Conservation (phyloP, 2,888 invertebrate genomes). For the Sinohyriopsis cumingii region DNA sequence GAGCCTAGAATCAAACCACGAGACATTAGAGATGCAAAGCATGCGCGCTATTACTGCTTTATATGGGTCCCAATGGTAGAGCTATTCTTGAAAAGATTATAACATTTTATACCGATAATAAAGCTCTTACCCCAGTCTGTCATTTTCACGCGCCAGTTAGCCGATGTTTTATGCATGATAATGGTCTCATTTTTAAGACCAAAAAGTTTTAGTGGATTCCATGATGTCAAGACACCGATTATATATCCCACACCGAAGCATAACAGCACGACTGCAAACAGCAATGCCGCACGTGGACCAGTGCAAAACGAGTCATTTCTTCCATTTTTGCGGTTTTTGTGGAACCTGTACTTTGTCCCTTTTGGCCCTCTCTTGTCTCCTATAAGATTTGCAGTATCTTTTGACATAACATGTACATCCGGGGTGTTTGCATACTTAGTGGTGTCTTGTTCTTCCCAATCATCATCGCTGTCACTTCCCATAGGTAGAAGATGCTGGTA, state of each 20-base stretch:
- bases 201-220: constrained; percentile 2
- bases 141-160: constrained; percentile 47
- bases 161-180: constrained; percentile 20
- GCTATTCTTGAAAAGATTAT: no score
- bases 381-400: constrained; percentile 11
- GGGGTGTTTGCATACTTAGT: constrained; percentile 19
- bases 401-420: constrained; percentile 23
- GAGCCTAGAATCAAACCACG: no score
- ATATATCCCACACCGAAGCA: constrained; percentile 42
- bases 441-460: constrained; percentile 27
- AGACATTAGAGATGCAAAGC: no score
- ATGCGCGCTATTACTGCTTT: no score
- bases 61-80: no score
- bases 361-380: constrained; percentile 12
- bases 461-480: constrained; percentile 41
- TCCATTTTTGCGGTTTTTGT: constrained; percentile 11
- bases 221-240: constrained; percentile 39
- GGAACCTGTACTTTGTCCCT: constrained; percentile 31
- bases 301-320: constrained; percentile 28
- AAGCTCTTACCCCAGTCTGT: constrained; percentile 40
- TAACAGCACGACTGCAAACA: constrained; percentile 34
- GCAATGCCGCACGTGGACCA: constrained; percentile 33
- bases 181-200: background rate
- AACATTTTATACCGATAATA: no score
- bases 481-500: constrained; percentile 40